Base-by-base conservation (phyloP, 2,888 invertebrate species). In the Trichopria drosophilae region DNA sequence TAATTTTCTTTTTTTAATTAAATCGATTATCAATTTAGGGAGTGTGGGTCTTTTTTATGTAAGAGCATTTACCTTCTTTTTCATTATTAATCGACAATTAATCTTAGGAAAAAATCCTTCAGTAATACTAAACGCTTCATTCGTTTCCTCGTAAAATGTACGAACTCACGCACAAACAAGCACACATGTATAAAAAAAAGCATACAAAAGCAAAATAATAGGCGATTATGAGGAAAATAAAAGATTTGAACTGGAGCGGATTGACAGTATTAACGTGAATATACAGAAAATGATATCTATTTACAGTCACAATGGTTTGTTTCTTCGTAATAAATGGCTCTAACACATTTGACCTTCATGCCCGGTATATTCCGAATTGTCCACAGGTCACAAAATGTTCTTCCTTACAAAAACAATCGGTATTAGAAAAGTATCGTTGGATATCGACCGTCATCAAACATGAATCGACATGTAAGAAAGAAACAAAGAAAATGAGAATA, bases 251-350 rank as follows among this genome's bases (percentile, higher is more conserved):
- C n/a, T n/a, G n/a, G n/a, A 51, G 20, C 35, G 44, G 39, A 24
- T 48, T 53, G 32, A 51, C 48, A 46, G 43, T 56, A 57, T 59
- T 60, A 58, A 57, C 51, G 51, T 62, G 67, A 71, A 68, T 69
- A 63, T 67, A 67, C 63, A 70, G 62, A 57, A 67, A 66, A 61
- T 58, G 53, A 67, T 64, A 61, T 67, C 70, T 72, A 72, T 72
- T 70, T 72, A 72, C 71, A 72, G 37, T 63, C 66, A 70, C 63
- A 67, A 61, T 58, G 56, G 55, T 57, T 59, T 55, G 37, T 44
- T 16, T 29, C 18, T 31, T 19, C 9, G 9, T 53, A 58, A 51
- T 52, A 56, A 47, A 41, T 60, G 59, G 58, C 57, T 60, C 63
- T 55, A 60, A 59, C 48, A 53, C 55, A 26, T 28, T 22, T 41